Conservation (phyloP, 2,888 invertebrate species). For the Erebia epiphron region DNA sequence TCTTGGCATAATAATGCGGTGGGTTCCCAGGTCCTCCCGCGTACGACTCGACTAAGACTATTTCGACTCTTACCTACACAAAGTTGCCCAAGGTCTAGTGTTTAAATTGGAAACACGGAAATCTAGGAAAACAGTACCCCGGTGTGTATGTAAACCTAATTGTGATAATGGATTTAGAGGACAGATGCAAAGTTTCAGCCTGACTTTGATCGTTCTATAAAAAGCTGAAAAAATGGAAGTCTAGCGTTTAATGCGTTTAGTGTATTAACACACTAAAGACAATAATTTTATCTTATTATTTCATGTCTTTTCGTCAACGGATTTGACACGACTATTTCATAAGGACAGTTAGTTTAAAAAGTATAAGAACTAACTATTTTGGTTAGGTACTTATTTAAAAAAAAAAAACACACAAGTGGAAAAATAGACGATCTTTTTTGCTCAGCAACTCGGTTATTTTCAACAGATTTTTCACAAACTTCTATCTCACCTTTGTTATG, state of each 20-base stretch:
- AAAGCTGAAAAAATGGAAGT: slow-evolving; percentile 27
- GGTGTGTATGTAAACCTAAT: slow-evolving; percentile 1
- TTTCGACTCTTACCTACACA: not conserved
- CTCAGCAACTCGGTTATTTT: too few species aligned
- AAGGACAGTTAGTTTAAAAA: not conserved
- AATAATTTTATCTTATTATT: not conserved
- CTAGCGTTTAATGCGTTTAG: slow-evolving; percentile 4
- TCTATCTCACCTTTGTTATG: too few species aligned
- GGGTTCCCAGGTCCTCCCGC: too few species aligned
- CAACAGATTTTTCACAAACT: too few species aligned
- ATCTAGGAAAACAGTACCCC: not conserved
- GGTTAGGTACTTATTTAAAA: too few species aligned
- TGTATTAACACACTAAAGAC: not conserved
- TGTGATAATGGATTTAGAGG: slow-evolving; percentile 18
- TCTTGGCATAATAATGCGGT: too few species aligned
- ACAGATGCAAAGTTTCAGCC: slow-evolving; percentile 33
- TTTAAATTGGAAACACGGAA: not conserved
- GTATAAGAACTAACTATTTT: too few species aligned
- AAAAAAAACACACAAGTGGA: too few species aligned
- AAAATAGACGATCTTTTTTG: too few species aligned
- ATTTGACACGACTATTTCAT: not conserved
- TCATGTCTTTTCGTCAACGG: not conserved
- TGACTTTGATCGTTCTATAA: slow-evolving; percentile 39
- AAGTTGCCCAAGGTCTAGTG: slow-evolving; percentile 18
- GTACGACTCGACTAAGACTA: too few species aligned